phyloP scores from a whole-genome alignment of 1,140 invertebrate genomes.

The Copidosoma floridanum region DNA sequence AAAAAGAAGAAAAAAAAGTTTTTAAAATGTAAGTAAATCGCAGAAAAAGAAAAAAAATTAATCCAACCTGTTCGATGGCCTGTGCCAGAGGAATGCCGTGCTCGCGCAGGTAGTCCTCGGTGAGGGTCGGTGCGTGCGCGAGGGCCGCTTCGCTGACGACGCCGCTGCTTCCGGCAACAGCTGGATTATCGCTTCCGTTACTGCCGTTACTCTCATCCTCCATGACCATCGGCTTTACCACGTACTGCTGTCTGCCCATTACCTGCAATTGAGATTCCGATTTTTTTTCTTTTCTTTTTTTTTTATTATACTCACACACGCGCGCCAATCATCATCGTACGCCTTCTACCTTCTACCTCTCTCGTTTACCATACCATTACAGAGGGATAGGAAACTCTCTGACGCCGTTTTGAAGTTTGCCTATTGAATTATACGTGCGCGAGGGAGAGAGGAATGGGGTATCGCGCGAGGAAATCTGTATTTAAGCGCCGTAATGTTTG shows the following conservation, averaged over 20 bases:
- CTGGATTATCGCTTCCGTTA: conserved; percentile 45
- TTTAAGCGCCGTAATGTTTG: too few relatives aligned
- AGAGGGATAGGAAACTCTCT: too few relatives aligned
- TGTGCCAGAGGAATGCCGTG: conserved; percentile 63
- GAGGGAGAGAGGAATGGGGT: too few relatives aligned
- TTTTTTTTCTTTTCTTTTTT: too few relatives aligned
- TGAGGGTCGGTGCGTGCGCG: conserved; percentile 63
- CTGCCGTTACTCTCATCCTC: conserved; percentile 43
- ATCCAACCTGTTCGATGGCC: conserved; percentile 66
- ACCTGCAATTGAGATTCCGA: conserved; percentile 57
- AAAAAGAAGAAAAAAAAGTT: conserved; percentile 1
- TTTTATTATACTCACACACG: too few relatives aligned
- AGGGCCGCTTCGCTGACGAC: conserved; percentile 68
- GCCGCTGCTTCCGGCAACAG: conserved; percentile 64
- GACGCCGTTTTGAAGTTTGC: too few relatives aligned
- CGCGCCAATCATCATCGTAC: too few relatives aligned
- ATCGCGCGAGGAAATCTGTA: background rate
- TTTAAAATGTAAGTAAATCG: too few relatives aligned
- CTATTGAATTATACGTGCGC: too few relatives aligned
- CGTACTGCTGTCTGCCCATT: conserved; percentile 64
- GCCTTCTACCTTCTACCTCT: too few relatives aligned
- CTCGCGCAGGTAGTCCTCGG: conserved; percentile 67
- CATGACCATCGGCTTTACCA: conserved; percentile 66
- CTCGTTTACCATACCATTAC: too few relatives aligned
- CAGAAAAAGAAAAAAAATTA: background rate